Evolutionary conservation across 2,113 vertebrate genomes (phyloP).

Genomic region (Cynoglossus semilaevis): DNA sequence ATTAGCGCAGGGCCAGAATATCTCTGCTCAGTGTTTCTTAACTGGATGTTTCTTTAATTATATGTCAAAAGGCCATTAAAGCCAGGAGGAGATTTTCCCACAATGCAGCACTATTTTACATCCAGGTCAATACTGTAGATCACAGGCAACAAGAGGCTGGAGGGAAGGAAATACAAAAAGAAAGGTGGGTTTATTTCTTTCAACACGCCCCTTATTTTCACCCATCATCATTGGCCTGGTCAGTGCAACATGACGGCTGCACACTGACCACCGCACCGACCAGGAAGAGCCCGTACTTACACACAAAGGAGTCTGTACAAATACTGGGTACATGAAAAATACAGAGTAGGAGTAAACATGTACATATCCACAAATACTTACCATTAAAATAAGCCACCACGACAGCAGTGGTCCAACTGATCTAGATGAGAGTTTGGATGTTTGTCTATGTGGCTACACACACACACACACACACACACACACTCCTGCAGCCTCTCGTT

Average conservation of each 20-base stretch:
- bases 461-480: slow-evolving; percentile 32
- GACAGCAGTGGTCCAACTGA: too few species aligned
- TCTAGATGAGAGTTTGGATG: too few species aligned
- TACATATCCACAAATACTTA: slow-evolving; percentile 73
- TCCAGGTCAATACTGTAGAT: slow-evolving; percentile 62
- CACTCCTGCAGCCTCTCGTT: slow-evolving; percentile 26
- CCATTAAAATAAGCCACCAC: slow-evolving; percentile 31
- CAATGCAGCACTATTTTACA: slow-evolving; percentile 62
- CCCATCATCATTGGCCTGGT: too few species aligned
- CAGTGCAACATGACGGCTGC: too few species aligned
- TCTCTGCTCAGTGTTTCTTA: slow-evolving; percentile 76
- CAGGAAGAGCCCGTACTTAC: slow-evolving; percentile 34
- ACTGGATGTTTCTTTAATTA: slow-evolving; percentile 85
- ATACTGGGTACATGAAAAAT: slow-evolving; percentile 60
- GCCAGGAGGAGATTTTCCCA: slow-evolving; percentile 58
- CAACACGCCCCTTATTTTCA: slow-evolving; percentile 17
- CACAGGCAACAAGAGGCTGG: slow-evolving; percentile 53
- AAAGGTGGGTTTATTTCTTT: slow-evolving; percentile 72
- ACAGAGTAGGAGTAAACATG: slow-evolving; percentile 68
- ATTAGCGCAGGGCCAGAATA: slow-evolving; percentile 74
- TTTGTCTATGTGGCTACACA: slow-evolving; percentile 31
- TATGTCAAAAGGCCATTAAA: slow-evolving; percentile 83
- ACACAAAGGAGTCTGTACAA: slow-evolving; percentile 63
- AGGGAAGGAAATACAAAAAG: slow-evolving; percentile 58
- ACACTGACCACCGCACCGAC: slow-evolving; percentile 27